Evolutionary conservation across 2,113 vertebrate species (phyloP), one percentile per base, ranked within the genome.

Genomic region (Indicator maculatus): DNA sequence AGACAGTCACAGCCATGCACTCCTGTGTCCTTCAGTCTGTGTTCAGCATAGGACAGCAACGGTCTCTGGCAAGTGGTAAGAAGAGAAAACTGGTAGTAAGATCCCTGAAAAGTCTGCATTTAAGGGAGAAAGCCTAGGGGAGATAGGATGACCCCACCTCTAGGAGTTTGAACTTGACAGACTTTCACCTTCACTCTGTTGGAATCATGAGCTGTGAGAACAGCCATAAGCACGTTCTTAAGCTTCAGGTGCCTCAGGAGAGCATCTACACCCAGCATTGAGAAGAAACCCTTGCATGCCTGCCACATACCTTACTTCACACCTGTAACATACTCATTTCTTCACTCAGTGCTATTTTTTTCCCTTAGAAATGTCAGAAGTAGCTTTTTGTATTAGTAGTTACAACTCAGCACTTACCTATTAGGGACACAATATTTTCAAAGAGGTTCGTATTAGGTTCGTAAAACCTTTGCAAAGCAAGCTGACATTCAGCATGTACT

Each of bases 381-480:
- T 36, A 15, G 24, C 15, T 88, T 88, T 56, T 33, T 61, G 2
- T 7, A 15, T 52, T 36, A 84, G 17, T 30, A 78, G 16, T 45
- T 88, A 82, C 33, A 77, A 33, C 44, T 71, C 55, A 65, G 55
- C 44, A 76, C 6, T 75, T 77, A 26, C 8, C 38, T 52, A 39
- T 58, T 53, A 66, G 36, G 38, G 30, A 41, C 1, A 8, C 5
- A 69, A 21, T 50, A 41, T 70, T 94, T 90, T 81, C 73, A 85
- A 89, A 70, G 10, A 83, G 16, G 44, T 38, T 71, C 64, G 24
- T 16, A 75, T 12, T 15, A 65, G 65, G 27, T 77, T 88, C 26
- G 55, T 75, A 81, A 64, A 86, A 27, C 41, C 28, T 71, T 81
- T 45, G 28, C 65, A 78, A 88, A 88, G n/a, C n/a, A n/a, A n/a